Evolutionary conservation across 2,888 invertebrate genomes (phyloP), one percentile per base, ranked within the genome.

Genomic region (Epsilonema sp.): DNA sequence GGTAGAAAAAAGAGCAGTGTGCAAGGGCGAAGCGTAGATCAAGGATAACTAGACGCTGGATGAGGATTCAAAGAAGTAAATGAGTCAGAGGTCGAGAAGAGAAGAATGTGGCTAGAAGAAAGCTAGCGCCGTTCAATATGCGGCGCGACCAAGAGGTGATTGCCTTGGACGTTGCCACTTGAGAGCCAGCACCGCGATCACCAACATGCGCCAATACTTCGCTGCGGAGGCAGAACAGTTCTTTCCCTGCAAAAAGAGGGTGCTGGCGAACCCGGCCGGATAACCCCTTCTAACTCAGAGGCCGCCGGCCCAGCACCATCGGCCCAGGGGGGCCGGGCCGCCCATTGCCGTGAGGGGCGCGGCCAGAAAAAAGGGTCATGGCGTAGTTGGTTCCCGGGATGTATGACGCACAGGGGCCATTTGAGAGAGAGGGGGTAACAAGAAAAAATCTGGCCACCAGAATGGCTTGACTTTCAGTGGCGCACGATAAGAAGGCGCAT

Each of bases 121-220:
- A 21, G 5, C 42, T 25, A 8, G 41, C 46, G 5, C 24, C 44
- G 21, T 47, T 43, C 19, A 47, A n/a, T 11, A 22, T 4, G 39
- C 26, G 2, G 47, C 37, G 36, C 26, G 11, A 3, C 44, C 3
- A 21, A 47, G 37, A n/a, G 26, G 16, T 21, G 47, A 44, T 23
- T 25, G 47, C 23, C 38, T 44, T 42, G 2, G 37, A 24, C 20
- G 44, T 47, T 4, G 47, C 44, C 26, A 44, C 22, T 44, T 19
- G 19, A 20, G 25, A 23, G 44, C 47, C 3, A 37, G n/a, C 22
- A 43, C 44, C 11, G 21, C 22, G 44, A 44, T 26, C 25, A 47
- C 22, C 16, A 5, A 43, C 47, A 23, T 47, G 47, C 3, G 37
- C 22, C 26, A 47, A 37, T 3, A 47, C 20, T 20, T 44, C 47